A percentile compares a stretch with the other conserved stretches of the same genome.
phyloP scores from a whole-genome alignment of 2,888 invertebrate species.

The Synergus laeviventris region DNA sequence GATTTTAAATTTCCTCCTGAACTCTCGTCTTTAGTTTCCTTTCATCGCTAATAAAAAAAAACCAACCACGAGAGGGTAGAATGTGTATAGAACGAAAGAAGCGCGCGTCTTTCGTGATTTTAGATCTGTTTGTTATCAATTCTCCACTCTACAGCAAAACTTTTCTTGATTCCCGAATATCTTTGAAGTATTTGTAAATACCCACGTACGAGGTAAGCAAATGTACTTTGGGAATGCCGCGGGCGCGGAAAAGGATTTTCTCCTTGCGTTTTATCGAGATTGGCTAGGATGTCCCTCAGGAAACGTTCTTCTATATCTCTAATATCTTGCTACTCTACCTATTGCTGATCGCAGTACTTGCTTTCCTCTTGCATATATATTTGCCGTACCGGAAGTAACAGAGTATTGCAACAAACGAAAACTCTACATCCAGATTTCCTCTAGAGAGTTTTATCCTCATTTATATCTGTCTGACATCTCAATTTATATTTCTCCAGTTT shows the following conservation, averaged over 20 bases:
- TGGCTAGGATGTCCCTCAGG: slow-evolving; percentile 53
- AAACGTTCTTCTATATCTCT: slow-evolving; percentile 29
- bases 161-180: slow-evolving; percentile 45
- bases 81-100: slow-evolving; percentile 46
- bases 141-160: slow-evolving; percentile 40
- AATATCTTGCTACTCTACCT: slow-evolving; percentile 13
- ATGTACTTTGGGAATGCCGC: slow-evolving; percentile 64
- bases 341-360: not conserved
- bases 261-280: slow-evolving; percentile 56
- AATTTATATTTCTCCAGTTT: not conserved
- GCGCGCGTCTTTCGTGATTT: slow-evolving; percentile 42
- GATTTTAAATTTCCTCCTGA: not conserved
- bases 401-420: not conserved
- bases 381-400: not conserved
- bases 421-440: not conserved
- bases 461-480: not conserved
- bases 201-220: slow-evolving; percentile 64
- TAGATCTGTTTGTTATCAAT: slow-evolving; percentile 53
- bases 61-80: not conserved
- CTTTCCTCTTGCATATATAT: not conserved
- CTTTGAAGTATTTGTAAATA: slow-evolving; percentile 69
- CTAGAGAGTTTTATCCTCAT: not conserved
- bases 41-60: not conserved
- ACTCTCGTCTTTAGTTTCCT: not conserved
- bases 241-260: slow-evolving; percentile 48